Conservation (phyloP, 2,113 vertebrate genomes). For the Gymnogyps californianus region DNA sequence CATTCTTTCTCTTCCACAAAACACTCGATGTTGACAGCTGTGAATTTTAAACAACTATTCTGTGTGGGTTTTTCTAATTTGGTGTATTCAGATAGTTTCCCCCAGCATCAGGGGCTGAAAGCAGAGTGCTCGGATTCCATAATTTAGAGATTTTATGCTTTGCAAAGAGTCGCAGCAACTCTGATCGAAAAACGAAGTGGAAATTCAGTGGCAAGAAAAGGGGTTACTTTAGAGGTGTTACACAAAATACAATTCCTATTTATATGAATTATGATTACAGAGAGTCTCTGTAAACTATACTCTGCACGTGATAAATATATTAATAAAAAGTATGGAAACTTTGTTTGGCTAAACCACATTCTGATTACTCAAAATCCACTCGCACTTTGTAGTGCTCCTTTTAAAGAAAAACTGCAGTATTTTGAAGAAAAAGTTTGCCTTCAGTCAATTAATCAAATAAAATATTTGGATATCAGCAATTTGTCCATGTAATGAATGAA, state of each 20-base stretch:
- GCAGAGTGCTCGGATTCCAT: slow-evolving; percentile 61
- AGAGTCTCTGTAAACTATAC: not conserved
- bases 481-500: slow-evolving; percentile 26
- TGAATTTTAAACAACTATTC: slow-evolving; percentile 75
- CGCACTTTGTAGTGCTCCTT: not conserved
- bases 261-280: not conserved
- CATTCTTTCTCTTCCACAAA: slow-evolving; percentile 68
- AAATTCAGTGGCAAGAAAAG: slow-evolving; percentile 41
- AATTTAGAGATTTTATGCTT: slow-evolving; percentile 83
- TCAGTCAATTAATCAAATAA: slow-evolving; percentile 53
- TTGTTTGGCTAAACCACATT: slow-evolving; percentile 4
- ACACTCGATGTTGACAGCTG: slow-evolving; percentile 74
- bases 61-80: slow-evolving; percentile 76
- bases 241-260: not conserved
- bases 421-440: slow-evolving; percentile 24
- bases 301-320: not conserved
- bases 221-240: not conserved
- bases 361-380: not conserved
- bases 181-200: slow-evolving; percentile 73
- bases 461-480: slow-evolving; percentile 53
- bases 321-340: not conserved
- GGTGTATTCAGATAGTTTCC: slow-evolving; percentile 72
- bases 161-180: slow-evolving; percentile 72
- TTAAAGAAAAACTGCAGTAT: not conserved
- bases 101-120: slow-evolving; percentile 34